Conservation (phyloP, 2,797 vertebrate genomes). For the Acanthis flammea region DNA sequence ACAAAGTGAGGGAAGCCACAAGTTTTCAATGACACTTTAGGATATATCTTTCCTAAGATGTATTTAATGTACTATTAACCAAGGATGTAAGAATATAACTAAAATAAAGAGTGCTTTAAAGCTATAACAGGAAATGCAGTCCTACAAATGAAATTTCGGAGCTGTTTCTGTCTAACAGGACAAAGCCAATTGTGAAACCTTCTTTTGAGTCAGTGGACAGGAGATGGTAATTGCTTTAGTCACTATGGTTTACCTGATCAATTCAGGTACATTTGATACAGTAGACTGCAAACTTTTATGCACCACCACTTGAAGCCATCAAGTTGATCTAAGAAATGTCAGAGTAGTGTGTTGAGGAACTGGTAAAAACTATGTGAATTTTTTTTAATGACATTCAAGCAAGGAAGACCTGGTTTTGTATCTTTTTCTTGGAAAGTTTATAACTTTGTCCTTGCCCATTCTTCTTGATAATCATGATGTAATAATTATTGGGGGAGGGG, state of each 20-base stretch:
- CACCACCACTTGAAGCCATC: accelerated
- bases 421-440: not conserved
- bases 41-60: conserved; percentile 10
- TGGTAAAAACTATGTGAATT: not conserved
- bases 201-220: not conserved
- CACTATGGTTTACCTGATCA: not conserved
- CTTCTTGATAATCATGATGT: not conserved
- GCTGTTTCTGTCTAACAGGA: not conserved
- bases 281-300: not conserved
- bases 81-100: conserved; percentile 5
- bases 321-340: not conserved
- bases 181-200: not conserved
- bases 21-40: conserved; percentile 37
- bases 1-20: conserved; percentile 31
- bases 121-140: not conserved
- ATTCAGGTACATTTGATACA: not conserved
- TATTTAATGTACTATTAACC: conserved; percentile 29
- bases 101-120: conserved; percentile 39
- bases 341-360: not conserved
- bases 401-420: not conserved
- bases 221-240: not conserved
- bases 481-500: not conserved
- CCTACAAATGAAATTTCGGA: not conserved
- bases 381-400: not conserved
- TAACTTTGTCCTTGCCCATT: not conserved